Conservation (phyloP, 2,888 invertebrate species). For the Strigamia transsilvanica region DNA sequence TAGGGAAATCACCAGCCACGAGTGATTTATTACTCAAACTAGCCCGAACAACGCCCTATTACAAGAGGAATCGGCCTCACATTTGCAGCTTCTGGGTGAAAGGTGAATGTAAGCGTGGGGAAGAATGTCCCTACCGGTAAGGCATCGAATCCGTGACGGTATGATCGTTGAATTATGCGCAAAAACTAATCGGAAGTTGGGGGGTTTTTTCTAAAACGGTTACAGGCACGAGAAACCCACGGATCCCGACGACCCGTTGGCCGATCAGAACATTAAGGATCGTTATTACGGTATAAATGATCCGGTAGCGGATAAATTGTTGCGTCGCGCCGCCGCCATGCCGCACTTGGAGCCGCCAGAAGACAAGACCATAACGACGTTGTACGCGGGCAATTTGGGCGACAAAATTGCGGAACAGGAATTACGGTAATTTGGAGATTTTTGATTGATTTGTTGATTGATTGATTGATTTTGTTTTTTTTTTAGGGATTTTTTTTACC, state of each 20-base stretch:
- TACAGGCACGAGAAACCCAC: constrained; percentile 90
- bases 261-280: constrained; percentile 95
- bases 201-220: constrained; percentile 57
- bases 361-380: constrained; percentile 93
- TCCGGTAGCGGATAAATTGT: constrained; percentile 92
- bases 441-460: too few relatives aligned
- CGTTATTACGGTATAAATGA: constrained; percentile 94
- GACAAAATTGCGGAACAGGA: constrained; percentile 89
- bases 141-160: constrained; percentile 14
- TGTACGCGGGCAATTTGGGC: constrained; percentile 96
- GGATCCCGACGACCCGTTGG: constrained; percentile 95
- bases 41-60: constrained; percentile 92
- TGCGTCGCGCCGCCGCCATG: constrained; percentile 89
- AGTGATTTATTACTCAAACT: constrained; percentile 84
- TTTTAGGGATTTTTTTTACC: constrained; percentile 92
- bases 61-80: constrained; percentile 92
- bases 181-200: background rate
- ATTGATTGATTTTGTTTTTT: too few relatives aligned
- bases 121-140: constrained; percentile 88
- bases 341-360: constrained; percentile 95
- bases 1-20: constrained; percentile 74
- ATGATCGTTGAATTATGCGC: background rate
- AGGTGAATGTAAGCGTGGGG: constrained; percentile 93
- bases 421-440: constrained; percentile 73
- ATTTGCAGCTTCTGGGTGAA: constrained; percentile 99